phyloP scores from a whole-genome alignment of 2,113 vertebrate genomes.

The Lycaon pictus region DNA sequence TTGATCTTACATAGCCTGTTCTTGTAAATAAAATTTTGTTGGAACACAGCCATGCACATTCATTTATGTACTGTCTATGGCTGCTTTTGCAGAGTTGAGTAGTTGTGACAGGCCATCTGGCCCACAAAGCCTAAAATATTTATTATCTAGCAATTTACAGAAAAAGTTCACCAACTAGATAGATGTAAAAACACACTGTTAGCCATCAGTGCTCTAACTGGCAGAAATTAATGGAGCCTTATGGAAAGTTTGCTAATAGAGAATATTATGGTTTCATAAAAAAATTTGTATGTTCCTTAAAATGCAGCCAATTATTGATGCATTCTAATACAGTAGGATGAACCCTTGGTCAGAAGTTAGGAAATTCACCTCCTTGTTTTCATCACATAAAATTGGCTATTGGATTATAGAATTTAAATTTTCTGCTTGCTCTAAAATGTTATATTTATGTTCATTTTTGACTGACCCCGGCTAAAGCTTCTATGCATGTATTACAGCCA shows the following conservation, averaged over 20 bases:
- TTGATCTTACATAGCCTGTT: neutral
- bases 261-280: constrained; percentile 19
- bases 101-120: constrained; percentile 32
- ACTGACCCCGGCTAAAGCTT: neutral
- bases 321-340: neutral
- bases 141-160: neutral
- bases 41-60: neutral
- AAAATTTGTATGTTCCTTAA: neutral
- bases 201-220: neutral
- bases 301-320: neutral
- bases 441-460: neutral
- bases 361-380: neutral
- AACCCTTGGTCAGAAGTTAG: neutral
- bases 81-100: neutral
- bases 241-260: neutral
- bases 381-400: neutral
- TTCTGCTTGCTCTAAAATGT: neutral
- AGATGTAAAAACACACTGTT: neutral
- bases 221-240: neutral
- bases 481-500: neutral
- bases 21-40: constrained; percentile 39
- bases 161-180: neutral
- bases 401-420: neutral
- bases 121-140: constrained; percentile 44
- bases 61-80: neutral